Conservation (phyloP, 92 coral and sea anemone genomes). For the Parazoanthus darwini region DNA sequence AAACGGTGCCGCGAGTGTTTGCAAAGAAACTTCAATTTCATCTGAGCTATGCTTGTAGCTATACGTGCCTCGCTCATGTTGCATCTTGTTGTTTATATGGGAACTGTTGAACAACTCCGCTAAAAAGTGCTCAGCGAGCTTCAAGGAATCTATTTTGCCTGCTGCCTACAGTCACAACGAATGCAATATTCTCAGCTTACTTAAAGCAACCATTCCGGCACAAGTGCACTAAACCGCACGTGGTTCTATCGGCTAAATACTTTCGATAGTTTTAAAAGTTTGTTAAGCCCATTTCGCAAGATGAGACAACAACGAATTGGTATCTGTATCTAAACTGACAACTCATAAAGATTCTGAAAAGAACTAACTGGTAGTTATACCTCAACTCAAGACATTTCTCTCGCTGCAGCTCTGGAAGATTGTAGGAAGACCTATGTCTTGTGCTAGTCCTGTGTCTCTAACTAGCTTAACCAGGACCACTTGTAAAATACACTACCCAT, state of each 20-base stretch:
- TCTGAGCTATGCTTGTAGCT: not conserved
- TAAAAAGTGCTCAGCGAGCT: not conserved
- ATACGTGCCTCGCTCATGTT: not conserved
- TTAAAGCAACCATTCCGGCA: not conserved
- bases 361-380: not conserved
- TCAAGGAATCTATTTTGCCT: not conserved
- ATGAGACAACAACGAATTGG: not conserved
- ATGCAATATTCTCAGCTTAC: not conserved
- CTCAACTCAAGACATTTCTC: not conserved
- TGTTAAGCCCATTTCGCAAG: not conserved
- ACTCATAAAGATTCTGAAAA: not conserved
- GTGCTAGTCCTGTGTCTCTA: not conserved
- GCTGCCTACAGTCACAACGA: no score
- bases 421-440: not conserved
- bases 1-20: not conserved
- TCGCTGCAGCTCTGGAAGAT: not conserved
- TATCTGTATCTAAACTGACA: not conserved
- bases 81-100: not conserved
- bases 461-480: constrained; percentile 2
- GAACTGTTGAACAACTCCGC: not conserved
- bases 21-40: not conserved
- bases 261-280: not conserved
- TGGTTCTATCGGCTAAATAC: not conserved
- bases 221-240: not conserved
- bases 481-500: not conserved